Evolutionary conservation across 2,888 invertebrate genomes (phyloP), one percentile per base, ranked within the genome.

Genomic region (Alentia gelatinosa): DNA sequence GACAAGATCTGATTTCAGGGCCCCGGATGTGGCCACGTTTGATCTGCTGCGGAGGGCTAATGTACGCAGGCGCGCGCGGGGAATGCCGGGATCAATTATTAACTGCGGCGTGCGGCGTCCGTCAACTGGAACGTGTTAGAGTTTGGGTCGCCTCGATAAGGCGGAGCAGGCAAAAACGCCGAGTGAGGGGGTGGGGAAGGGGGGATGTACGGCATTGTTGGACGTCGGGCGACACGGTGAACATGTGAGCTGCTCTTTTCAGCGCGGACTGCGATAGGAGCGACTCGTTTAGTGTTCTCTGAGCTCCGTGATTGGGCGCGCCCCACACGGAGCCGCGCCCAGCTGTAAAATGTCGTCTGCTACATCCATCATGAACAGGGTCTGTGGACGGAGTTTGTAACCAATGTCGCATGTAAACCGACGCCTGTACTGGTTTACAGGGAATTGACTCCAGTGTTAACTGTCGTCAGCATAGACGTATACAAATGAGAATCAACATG

Each of bases 1-100:
- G 50, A 86, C 86, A 5, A 47, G 86, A 86, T 86, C 33, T 50
- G 86, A 86, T 86, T 86, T 86, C 33, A n/a, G 83, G 37, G 35
- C 23, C 79, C 79, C 79, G 79, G 79, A 79, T 79, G 79, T 39
- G 1, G 79, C 37, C 39, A 35, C 79, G 79, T 79, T 79, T 79
- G 79, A 79, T 79, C 37, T 86, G 47, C 35, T 7, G 86, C 47
- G 86, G 0, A 4, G 39, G 83, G 23, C 40, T 42, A 86, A 86
- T 86, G 39, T 83, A 30, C 30, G 86, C 86, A 50, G 9, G 86
- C 12, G 86, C 42, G 40, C 42, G 39, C 50, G 37, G 40, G 83
- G 40, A 26, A 12, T 23, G 40, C 7, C 39, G 83, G 39, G 83
- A 83, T 83, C 83, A 83, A 83, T 83, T 83, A 83, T 83, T 83